A percentile compares a stretch with the other conserved stretches of the same genome.
phyloP scores from a whole-genome alignment of 2,113 vertebrate species.

The Vireo altiloquus region DNA sequence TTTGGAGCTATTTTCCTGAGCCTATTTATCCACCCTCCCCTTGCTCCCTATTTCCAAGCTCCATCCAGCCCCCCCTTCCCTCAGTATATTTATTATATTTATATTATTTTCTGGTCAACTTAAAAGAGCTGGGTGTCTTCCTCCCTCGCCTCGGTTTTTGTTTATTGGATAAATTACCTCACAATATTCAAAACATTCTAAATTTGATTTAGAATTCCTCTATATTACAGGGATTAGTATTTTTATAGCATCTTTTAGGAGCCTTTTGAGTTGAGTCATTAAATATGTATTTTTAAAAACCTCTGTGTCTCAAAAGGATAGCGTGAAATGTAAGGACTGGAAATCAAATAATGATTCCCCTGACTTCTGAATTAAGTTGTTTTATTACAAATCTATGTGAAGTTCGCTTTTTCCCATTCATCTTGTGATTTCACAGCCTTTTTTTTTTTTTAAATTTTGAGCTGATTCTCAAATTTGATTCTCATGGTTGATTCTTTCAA shows the following conservation, averaged over 20 bases:
- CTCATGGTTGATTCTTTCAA: neutral
- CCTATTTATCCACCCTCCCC: neutral
- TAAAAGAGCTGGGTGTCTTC: neutral
- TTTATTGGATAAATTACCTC: neutral
- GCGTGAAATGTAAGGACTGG: neutral
- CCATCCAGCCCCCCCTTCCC: neutral
- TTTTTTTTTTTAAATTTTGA: neutral
- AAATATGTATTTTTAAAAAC: constrained; percentile 30
- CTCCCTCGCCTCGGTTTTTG: rapidly evolving
- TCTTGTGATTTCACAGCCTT: neutral
- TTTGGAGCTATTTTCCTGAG: neutral
- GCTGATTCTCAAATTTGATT: neutral
- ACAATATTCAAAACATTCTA: neutral
- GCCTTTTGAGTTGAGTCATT: constrained; percentile 10
- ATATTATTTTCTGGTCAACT: neutral
- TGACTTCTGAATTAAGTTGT: neutral
- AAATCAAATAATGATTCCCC: constrained; percentile 5
- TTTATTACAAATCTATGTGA: neutral
- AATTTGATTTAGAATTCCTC: neutral
- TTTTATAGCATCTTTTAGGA: constrained; percentile 35
- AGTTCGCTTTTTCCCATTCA: neutral
- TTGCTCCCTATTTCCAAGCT: neutral
- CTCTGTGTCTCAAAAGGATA: neutral
- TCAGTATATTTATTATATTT: neutral
- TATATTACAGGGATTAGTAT: neutral